These are phyloP conservation scores for Rhinopomastus cyanomelas DNA, from an alignment of 2,113 vertebrate species.

Conservation along the genomic window DNA sequence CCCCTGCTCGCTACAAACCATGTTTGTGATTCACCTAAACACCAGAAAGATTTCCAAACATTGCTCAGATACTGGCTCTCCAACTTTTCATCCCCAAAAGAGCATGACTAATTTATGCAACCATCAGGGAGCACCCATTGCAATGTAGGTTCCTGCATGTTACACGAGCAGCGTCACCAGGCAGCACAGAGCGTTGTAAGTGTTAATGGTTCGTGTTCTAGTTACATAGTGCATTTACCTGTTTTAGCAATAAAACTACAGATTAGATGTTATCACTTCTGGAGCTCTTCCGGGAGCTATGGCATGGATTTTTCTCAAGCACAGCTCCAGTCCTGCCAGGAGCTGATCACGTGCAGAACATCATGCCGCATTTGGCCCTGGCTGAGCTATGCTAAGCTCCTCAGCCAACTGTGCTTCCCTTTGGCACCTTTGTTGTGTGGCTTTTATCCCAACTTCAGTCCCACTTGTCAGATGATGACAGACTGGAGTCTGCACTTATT, in stretches of 20 bases:
- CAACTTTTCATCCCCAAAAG: slow-evolving; percentile 50
- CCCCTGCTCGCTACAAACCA: slow-evolving; percentile 11
- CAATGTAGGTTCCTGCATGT: slow-evolving; percentile 53
- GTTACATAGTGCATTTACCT: slow-evolving; percentile 41
- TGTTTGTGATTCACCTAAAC: slow-evolving; percentile 24
- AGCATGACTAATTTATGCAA: slow-evolving; percentile 64
- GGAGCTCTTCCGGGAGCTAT: not conserved
- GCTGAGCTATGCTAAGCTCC: not conserved
- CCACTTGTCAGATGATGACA: slow-evolving; percentile 24
- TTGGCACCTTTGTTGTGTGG: slow-evolving; percentile 26
- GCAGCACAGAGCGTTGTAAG: not conserved
- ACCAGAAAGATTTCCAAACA: slow-evolving; percentile 21
- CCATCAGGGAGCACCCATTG: slow-evolving; percentile 40
- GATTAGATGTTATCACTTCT: slow-evolving; percentile 28
- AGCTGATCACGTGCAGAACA: not conserved
- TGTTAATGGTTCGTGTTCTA: slow-evolving; percentile 50
- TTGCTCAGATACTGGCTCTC: slow-evolving; percentile 39
- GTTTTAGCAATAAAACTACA: slow-evolving; percentile 33
- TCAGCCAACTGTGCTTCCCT: slow-evolving; percentile 11
- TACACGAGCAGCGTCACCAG: not conserved
- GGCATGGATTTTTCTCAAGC: not conserved
- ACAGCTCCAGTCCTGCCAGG: not conserved
- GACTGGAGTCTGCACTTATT: slow-evolving; percentile 25
- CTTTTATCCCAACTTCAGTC: slow-evolving; percentile 41
- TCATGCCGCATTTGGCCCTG: not conserved